Base-by-base conservation (phyloP, 2,113 vertebrate genomes). In the Chionodraco myersi region DNA sequence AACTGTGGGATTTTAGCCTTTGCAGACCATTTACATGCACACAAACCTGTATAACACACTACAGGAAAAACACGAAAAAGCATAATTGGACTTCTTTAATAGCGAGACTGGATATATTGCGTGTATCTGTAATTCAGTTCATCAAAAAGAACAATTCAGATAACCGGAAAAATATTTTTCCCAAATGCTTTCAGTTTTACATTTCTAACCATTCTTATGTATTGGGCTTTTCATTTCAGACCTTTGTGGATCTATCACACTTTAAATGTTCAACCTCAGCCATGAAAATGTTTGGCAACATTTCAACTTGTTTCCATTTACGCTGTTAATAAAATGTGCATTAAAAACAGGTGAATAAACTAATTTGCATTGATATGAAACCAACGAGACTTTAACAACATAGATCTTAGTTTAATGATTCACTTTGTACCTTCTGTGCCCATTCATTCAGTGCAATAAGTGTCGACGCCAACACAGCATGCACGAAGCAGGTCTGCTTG, bases 211-310 rank as follows among this genome's bases (percentile, higher is more conserved):
- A 41, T 41, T 41, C 36, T 41, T 41, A 7, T 41, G 36, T 41
- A 7, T 41, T 41, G 36, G 36, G 36, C 36, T 41, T n/a, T 53
- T 53, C 9, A 53, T 53, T 30, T 30, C 30, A 30, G 30, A 30
- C 30, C 0, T 30, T 30, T 0, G 30, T 30, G 30, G 4, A 0
- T 30, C 0, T 0, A 30, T 30, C 30, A 0, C 30, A 30, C 30
- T 4, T 30, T 16, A 0, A 2, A 18, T 4, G 4, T 16, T 16
- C 5, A 18, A 52, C 51, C 15, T 52, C 18, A 47, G 45, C 10
- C 51, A 18, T 16, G 9, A 52, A 9, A 52, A 18, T 6, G 2
- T 53, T 53, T 53, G 3, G 16, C 0, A 8, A n/a, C 16, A 53
- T 15, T 6, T 51, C 49, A 14, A 14, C 11, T 14, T 30, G 30